Evolutionary conservation across 2,113 vertebrate genomes (phyloP).

Genomic region (Catagonus wagneri): DNA sequence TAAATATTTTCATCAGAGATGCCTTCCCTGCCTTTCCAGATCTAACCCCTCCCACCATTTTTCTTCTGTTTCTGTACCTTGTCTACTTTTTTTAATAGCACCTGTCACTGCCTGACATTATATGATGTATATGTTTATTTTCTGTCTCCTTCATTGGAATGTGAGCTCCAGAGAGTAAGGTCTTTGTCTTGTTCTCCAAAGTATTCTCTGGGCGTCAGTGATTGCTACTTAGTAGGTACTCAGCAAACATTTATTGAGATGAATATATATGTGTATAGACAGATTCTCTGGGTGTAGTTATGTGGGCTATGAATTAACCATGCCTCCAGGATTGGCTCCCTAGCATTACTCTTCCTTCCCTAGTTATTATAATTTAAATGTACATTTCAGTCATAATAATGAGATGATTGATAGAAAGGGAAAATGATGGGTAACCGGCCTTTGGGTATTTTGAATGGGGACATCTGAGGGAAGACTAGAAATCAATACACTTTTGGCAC

Average conservation of each 20-base stretch:
- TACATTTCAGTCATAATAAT: not conserved
- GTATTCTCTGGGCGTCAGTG: not conserved
- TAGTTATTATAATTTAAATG: not conserved
- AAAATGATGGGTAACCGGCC: not conserved
- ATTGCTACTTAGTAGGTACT: not conserved
- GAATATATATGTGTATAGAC: not conserved
- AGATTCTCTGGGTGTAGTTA: not conserved
- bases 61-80: not conserved
- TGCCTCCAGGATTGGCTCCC: not conserved
- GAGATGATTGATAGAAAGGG: not conserved
- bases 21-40: not conserved
- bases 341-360: not conserved
- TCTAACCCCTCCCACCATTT: not conserved
- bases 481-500: not conserved
- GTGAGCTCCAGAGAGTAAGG: not conserved
- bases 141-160: not conserved
- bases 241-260: slow-evolving; percentile 12
- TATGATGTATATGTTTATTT: not conserved
- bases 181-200: slow-evolving; percentile 15
- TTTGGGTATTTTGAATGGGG: not conserved
- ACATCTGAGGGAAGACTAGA: not conserved
- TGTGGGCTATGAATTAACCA: not conserved
- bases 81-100: not conserved
- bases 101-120: not conserved
- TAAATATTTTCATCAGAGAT: no score